Conservation (phyloP, 2,888 invertebrate genomes). For the Nemotelus pantherinus region DNA sequence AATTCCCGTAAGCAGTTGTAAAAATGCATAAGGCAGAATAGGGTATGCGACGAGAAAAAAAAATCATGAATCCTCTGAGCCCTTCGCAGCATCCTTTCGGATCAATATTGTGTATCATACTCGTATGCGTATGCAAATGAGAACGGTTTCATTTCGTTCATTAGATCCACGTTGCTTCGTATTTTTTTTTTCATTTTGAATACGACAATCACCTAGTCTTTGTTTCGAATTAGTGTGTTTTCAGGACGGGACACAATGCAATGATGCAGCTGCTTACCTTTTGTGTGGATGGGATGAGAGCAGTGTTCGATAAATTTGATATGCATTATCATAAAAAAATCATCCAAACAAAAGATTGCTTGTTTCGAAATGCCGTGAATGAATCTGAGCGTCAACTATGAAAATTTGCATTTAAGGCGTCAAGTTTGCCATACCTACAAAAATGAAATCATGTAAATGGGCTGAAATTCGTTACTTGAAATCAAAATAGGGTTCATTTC, state of each 20-base stretch:
- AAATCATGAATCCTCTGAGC: constrained; percentile 18
- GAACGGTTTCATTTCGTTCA: constrained; percentile 39
- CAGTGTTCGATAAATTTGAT: constrained; percentile 15
- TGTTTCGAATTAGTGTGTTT: constrained; percentile 39
- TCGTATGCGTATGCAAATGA: constrained; percentile 40
- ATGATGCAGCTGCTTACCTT: constrained; percentile 25
- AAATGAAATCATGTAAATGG: background rate
- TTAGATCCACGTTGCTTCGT: constrained; percentile 12
- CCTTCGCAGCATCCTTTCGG: constrained; percentile 38
- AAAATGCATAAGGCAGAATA: background rate
- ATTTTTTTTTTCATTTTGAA: background rate
- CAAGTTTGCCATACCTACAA: too few relatives aligned
- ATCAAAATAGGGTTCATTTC: constrained; percentile 15
- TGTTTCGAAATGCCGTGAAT: background rate
- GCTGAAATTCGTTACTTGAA: constrained; percentile 4
- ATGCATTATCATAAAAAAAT: constrained; percentile 17
- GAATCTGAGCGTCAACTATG: background rate
- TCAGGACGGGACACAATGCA: background rate
- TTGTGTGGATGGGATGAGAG: background rate
- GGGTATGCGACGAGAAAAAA: background rate
- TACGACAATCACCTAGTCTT: constrained; percentile 35
- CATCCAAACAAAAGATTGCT: constrained; percentile 11
- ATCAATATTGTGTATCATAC: constrained; percentile 29
- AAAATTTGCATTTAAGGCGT: constrained; percentile 12
- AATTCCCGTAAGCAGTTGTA: constrained; percentile 35